Percentiles rank a stretch among this genome's conserved stretches.
These are phyloP conservation scores for Drosophila burlai DNA, from an alignment of 1,140 invertebrate genomes.

Conservation along the genomic window DNA sequence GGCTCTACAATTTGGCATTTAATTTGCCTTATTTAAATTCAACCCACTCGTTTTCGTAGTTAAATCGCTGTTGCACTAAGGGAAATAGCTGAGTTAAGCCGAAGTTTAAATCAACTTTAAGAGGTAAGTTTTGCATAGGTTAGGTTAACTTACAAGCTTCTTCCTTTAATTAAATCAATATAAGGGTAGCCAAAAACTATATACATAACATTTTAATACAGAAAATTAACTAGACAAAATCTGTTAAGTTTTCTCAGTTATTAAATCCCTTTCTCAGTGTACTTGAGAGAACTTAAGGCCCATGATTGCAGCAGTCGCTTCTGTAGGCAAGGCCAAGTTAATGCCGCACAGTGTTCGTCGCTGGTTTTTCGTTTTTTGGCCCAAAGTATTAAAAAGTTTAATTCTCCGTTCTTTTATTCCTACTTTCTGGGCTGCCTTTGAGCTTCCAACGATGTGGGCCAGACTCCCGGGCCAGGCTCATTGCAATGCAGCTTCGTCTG, in stretches of 20 bases:
- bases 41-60: constrained; percentile 4
- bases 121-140: not conserved
- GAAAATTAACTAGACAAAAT: not conserved
- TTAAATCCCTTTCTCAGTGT: not conserved
- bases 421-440: constrained; percentile 44
- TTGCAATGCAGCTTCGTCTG: constrained; percentile 37
- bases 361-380: constrained; percentile 28
- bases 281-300: constrained; percentile 4
- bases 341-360: constrained; percentile 23
- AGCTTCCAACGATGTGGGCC: constrained; percentile 31
- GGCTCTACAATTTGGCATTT: constrained; percentile 35
- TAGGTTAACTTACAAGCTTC: not conserved
- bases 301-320: constrained; percentile 22
- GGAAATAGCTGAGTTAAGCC: not conserved
- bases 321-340: constrained; percentile 48
- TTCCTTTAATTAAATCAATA: not conserved
- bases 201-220: too few relatives aligned
- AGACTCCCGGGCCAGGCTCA: constrained; percentile 10
- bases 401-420: constrained; percentile 25
- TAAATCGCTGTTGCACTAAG: constrained; percentile 1
- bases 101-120: not conserved
- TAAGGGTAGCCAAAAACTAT: too few relatives aligned
- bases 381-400: constrained; percentile 71
- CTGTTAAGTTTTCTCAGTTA: not conserved
- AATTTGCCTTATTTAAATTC: constrained; percentile 66